Evolutionary conservation across 2,113 vertebrate species (phyloP).

Genomic region (Trogon surrucura): DNA sequence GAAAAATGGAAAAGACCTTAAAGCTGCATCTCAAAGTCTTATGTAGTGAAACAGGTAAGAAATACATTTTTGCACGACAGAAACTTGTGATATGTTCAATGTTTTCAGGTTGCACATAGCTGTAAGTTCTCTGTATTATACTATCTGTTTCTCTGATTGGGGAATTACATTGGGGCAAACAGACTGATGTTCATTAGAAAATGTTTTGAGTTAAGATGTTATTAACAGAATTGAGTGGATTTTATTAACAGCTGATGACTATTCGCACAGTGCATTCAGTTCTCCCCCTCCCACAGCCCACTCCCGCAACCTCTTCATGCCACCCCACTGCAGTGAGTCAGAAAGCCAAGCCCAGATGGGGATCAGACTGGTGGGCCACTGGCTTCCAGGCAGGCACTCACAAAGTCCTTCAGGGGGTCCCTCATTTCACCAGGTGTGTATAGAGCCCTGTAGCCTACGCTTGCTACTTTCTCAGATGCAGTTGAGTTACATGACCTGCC

Average conservation of each 20-base stretch:
- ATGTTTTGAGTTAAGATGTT: neutral
- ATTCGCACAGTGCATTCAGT: neutral
- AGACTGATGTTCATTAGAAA: neutral
- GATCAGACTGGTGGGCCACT: fast-evolving
- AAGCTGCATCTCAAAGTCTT: neutral
- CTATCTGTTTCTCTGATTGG: neutral
- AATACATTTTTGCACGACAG: neutral
- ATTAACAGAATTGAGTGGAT: neutral
- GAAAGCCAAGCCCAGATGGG: neutral
- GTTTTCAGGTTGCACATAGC: neutral
- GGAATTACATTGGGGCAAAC: fast-evolving
- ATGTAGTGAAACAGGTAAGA: neutral
- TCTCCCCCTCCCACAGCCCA: neutral
- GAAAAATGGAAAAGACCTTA: neutral
- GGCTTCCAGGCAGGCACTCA: neutral
- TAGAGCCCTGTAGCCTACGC: neutral
- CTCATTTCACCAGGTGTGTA: neutral
- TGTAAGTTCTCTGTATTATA: neutral
- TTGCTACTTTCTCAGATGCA: neutral
- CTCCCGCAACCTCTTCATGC: fast-evolving
- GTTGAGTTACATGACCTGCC: neutral
- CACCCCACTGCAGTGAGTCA: fast-evolving
- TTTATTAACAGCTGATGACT: neutral
- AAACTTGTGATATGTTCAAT: neutral
- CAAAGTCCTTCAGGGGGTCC: neutral